Base-by-base conservation (phyloP, 2,113 vertebrate genomes). In the Antennarius striatus region DNA sequence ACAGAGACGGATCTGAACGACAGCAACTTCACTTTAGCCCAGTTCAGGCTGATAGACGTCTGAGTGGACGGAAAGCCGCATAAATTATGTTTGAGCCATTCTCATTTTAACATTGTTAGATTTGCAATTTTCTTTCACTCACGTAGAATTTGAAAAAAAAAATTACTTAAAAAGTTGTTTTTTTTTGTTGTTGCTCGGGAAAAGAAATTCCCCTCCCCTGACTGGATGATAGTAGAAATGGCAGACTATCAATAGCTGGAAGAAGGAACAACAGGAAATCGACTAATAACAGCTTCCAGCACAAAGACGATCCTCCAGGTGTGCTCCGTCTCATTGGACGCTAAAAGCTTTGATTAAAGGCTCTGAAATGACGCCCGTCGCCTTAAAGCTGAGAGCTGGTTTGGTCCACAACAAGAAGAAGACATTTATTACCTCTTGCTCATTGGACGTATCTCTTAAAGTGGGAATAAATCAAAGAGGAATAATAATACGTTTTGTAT, bases 11-110 rank as follows among this genome's bases (percentile, higher is more conserved):
- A 70, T 74, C 52, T 59, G 50, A 40, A 46, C 48, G 59, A 29
- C 43, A 49, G 51, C 73, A 57, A 74, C 58, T 50, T 59, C 69
- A 78, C 77, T 66, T 64, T 77, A 79, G 82, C 82, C 77, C 62
- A 78, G 79, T 49, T 68, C 68, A 75, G 52, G 56, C 52, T 71
- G 58, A 75, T 77, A 81, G 81, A 77, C 63, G 76, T 85, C 71
- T 73, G 52, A 73, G 63, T 49, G 52, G 62, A 57, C 29, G 56
- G 66, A 54, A 60, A 30, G 68, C 39, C 58, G 63, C 66, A 72
- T 70, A 65, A 75, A 82, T 82, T 73, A 80, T 54, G 48, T 61
- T 50, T 73, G 55, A 79, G 54, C 73, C 52, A 47, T 78, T 80
- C 30, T 42, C 56, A 76, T 78, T 78, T 53, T 45, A 65, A 79